Evolutionary conservation across 2,113 vertebrate species (phyloP), one percentile per base, ranked within the genome.

Genomic region (Bostrychus sinensis): DNA sequence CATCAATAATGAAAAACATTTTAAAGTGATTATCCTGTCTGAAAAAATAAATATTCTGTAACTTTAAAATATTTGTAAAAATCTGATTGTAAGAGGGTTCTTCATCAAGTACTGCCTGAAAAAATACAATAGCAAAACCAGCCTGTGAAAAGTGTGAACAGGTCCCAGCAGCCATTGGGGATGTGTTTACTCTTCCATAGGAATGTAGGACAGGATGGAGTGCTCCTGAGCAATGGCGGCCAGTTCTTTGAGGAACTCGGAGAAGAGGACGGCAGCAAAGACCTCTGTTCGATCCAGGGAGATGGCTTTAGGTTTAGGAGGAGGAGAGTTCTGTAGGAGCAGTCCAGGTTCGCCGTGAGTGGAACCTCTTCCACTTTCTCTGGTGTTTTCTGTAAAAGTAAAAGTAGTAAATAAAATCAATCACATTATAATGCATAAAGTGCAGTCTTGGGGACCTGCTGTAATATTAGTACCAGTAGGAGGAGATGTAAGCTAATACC

Each of bases 231-330:
- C 94, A 45, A 98, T 87, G 62, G 97, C 96, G 0, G 97, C 96
- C 87, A 99, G 91, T 67, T 99, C 97, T 91, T 99, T 99, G 59
- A 99, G 92, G 87, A 99, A 98, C 90, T 99, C 97, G 0, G 94
- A 93, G 89, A 95, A 98, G 26, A 99, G 94, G 70, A 96, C 94
- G 1, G 95, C 93, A 1, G 94, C 96, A 0, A 97, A 94, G 32
- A 96, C 88, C 0, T 94, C 90, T 0, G 96, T 97, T 81, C 89
- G 93, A 74, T 93, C 90, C 0, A 92, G 84, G 2, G 76, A 81
- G 7, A 95, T 93, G 67, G 89, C 87, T 81, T 89, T 80, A 2
- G 92, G 93, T 54, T 94, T 93, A 0, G 89, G 72, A 3, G 81
- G 77, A 0, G 84, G 87, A 0, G 89, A 72, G 60, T 71, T 93